These are phyloP conservation scores for Sebastes schlegelii DNA, from an alignment of 2,113 vertebrate species.

Conservation along the genomic window DNA sequence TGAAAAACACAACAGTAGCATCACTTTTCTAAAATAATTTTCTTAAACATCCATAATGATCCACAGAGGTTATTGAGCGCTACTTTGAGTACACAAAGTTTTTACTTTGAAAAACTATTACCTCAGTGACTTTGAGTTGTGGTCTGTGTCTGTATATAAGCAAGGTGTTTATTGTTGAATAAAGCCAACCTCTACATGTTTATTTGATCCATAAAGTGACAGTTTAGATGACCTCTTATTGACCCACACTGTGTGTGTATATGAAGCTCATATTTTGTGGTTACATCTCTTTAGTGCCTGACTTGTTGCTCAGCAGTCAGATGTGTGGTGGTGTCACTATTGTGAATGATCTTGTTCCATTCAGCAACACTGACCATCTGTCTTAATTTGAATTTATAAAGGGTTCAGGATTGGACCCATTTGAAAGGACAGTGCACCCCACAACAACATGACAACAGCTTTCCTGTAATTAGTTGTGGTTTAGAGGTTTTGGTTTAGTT, in stretches of 20 bases:
- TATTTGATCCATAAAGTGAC: too few relatives aligned
- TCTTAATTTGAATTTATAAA: background rate
- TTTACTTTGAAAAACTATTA: too few relatives aligned
- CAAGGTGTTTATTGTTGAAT: too few relatives aligned
- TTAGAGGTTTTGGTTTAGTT: background rate
- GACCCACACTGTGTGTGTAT: too few relatives aligned
- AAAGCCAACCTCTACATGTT: too few relatives aligned
- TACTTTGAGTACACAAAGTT: fast-evolving
- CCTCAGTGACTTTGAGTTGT: too few relatives aligned
- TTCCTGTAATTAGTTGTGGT: background rate
- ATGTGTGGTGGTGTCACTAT: background rate
- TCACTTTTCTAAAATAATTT: background rate
- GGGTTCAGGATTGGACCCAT: background rate
- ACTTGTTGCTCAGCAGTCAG: background rate
- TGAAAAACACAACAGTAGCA: background rate
- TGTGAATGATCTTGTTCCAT: background rate
- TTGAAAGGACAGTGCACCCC: background rate
- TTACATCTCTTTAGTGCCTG: too few relatives aligned
- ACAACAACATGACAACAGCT: background rate
- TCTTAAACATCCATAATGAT: background rate
- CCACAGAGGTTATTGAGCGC: background rate
- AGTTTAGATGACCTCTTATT: too few relatives aligned
- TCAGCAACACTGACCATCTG: background rate
- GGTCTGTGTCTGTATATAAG: too few relatives aligned
- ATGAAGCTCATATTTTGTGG: background rate